A percentile compares a stretch with the other conserved stretches of the same genome.
These are phyloP conservation scores for Agrotis clavis DNA, from an alignment of 2,888 invertebrate species.

Conservation along the genomic window DNA sequence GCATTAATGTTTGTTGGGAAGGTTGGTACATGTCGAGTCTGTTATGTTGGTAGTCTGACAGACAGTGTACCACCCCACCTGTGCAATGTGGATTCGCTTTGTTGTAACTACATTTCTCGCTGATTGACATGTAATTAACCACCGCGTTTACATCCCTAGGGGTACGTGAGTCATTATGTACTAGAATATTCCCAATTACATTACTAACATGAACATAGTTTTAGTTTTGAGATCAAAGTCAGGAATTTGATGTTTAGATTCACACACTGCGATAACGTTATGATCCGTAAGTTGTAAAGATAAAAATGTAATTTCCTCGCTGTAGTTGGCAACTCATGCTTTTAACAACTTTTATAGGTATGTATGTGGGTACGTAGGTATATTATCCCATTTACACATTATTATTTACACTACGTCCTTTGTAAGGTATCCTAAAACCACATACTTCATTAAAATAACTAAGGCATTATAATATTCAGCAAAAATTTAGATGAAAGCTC, in stretches of 20 bases:
- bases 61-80: constrained; percentile 37
- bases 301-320: constrained; percentile 46
- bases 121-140: constrained; percentile 62
- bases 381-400: constrained; percentile 25
- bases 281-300: constrained; percentile 29
- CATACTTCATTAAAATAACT: constrained; percentile 67
- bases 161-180: constrained; percentile 25
- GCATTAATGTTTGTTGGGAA: constrained; percentile 31
- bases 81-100: constrained; percentile 36
- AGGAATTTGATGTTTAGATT: constrained; percentile 25
- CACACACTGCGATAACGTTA: constrained; percentile 17
- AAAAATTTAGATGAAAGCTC: constrained; percentile 73
- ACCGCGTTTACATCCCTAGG: constrained; percentile 36
- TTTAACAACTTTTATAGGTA: constrained; percentile 19
- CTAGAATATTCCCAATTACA: constrained; percentile 42
- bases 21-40: constrained; percentile 2
- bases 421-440: constrained; percentile 56
- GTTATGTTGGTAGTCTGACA: constrained; percentile 20
- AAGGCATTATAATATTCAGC: constrained; percentile 64
- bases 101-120: constrained; percentile 52
- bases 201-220: constrained; percentile 17
- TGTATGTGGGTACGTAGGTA: not conserved
- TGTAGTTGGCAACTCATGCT: constrained; percentile 17
- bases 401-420: constrained; percentile 5
- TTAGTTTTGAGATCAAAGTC: constrained; percentile 13